phyloP scores from a whole-genome alignment of 2,797 vertebrate genomes.

The Pangasius sanitwongsei region DNA sequence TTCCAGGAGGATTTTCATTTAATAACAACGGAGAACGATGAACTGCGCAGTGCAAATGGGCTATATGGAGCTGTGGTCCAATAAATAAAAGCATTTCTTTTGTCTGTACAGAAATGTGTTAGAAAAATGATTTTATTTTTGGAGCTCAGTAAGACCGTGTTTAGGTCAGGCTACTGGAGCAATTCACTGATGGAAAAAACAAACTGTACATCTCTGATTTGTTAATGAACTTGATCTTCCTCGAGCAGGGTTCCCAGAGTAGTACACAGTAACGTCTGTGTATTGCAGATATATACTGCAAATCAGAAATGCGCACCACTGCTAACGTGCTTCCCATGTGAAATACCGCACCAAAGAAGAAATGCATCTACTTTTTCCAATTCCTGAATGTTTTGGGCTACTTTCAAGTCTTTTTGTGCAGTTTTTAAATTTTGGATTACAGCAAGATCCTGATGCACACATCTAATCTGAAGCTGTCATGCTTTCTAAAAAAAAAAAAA shows the following conservation, averaged over 20 bases:
- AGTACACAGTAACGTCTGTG: neutral
- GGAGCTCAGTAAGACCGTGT: neutral
- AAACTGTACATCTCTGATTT: neutral
- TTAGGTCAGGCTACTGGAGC: too few relatives aligned
- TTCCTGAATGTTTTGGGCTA: neutral
- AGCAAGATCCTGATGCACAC: neutral
- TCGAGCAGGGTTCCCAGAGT: neutral
- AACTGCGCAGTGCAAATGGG: neutral
- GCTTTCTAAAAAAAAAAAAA: too few relatives aligned
- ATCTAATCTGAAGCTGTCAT: neutral
- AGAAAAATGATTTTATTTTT: neutral
- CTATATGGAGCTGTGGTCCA: neutral
- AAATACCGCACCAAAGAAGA: neutral
- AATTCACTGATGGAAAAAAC: too few relatives aligned
- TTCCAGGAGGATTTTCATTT: too few relatives aligned
- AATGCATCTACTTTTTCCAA: neutral
- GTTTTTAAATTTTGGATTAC: neutral
- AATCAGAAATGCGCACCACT: neutral
- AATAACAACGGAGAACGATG: neutral
- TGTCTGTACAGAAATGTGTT: neutral
- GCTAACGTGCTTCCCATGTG: neutral
- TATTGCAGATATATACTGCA: neutral
- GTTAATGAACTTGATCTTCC: neutral
- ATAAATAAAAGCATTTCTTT: neutral
- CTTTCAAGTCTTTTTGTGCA: neutral